Base-by-base conservation (phyloP, 2,888 invertebrate genomes). In the Luffia ferchaultella region DNA sequence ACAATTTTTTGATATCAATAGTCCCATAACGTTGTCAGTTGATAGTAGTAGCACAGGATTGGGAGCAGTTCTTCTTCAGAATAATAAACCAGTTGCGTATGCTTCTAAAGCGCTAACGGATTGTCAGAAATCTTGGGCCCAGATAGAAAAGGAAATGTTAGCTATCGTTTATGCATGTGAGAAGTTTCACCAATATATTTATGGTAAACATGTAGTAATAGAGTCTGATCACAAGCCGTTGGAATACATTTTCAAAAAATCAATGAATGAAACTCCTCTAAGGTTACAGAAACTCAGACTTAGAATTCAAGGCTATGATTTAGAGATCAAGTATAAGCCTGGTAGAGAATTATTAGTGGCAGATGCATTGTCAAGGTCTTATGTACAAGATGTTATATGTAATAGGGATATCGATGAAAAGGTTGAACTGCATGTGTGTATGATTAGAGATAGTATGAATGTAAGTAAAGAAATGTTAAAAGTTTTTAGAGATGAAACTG, bases 91-190 rank as follows among this genome's bases (percentile, higher is more conserved):
- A 7, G 53, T 54, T 15, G 56, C 55, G 30, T 57, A 52, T 41
- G 58, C 18, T 47, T 57, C 57, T 2, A 47, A 18, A 9, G 56
- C 58, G 16, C 51, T 60, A 3, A 58, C 60, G 0, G 55, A 56
- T 9, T 51, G 60, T 1, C 58, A 58, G 46, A 50, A 42, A 5
- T 46, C 49, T n/a, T 54, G 54, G 46, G 60, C 62, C 0, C 60
- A 61, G 48, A 64, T 63, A 12, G 62, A 62, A 19, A 63, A 64
- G 18, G 63, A 63, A 42, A 44, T 64, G 53, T 30, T 62, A 1
- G 62, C 61, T 1, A 62, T 62, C 7, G 59, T 63, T 0, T 62
- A 60, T 48, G 62, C 59, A 1, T 20, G 50, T 1, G 58, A 60
- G 40, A 42, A 53, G 3, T 63, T 61, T 51, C 57, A 56, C n/a